Conservation (phyloP, 2,113 vertebrate genomes). For the Lampris megalopsis region DNA sequence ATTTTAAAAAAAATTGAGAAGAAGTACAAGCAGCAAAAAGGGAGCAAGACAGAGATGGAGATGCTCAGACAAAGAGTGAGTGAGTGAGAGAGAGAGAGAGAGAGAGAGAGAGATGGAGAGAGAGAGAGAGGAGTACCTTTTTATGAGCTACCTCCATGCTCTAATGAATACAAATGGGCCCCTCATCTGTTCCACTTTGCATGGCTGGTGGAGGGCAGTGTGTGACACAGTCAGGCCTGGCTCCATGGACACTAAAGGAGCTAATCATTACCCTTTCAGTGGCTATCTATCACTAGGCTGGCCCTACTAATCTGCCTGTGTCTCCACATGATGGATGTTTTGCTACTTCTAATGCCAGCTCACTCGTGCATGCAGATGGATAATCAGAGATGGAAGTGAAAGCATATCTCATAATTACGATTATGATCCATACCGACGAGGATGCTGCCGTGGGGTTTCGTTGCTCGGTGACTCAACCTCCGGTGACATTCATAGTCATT, state of each 20-base stretch:
- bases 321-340: constrained; percentile 63
- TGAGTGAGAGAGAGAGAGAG: neutral
- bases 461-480: constrained; percentile 8
- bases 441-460: constrained; percentile 12
- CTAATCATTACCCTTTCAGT: constrained; percentile 60
- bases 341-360: constrained; percentile 44
- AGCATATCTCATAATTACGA: constrained; percentile 66
- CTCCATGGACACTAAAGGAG: constrained; percentile 53
- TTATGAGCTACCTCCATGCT: constrained; percentile 29
- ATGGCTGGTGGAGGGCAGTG: constrained; percentile 45
- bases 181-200: constrained; percentile 54
- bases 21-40: too few species aligned
- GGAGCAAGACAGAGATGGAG: too few species aligned
- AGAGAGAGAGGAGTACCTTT: constrained; percentile 36
- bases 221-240: constrained; percentile 29
- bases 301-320: constrained; percentile 46
- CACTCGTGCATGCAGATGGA: constrained; percentile 48
- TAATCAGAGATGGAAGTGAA: constrained; percentile 58
- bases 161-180: constrained; percentile 67
- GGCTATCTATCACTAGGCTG: constrained; percentile 55
- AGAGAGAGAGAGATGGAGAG: neutral
- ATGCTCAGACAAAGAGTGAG: neutral
- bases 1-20: neutral
- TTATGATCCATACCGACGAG: constrained; percentile 50
- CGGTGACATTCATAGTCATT: constrained; percentile 63